These are phyloP conservation scores for Pteropus alecto DNA, from an alignment of 2,113 vertebrate genomes.

Conservation along the genomic window DNA sequence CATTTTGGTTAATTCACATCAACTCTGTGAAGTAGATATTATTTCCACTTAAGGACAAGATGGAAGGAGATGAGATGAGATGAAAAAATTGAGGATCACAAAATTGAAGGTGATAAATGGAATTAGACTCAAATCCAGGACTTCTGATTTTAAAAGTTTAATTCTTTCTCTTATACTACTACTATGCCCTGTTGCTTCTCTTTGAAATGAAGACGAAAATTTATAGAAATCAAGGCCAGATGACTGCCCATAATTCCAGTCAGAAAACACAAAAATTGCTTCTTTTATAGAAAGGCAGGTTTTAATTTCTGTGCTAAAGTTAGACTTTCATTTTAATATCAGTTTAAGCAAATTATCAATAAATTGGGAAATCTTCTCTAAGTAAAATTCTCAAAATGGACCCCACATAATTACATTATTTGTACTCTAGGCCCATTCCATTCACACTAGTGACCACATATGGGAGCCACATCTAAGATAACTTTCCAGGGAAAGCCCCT, in stretches of 20 bases:
- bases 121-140: not conserved
- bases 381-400: not conserved
- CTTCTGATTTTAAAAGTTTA: not conserved
- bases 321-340: not conserved
- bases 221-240: not conserved
- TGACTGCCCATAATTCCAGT: not conserved
- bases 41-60: not conserved
- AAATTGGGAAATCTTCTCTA: not conserved
- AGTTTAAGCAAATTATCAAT: constrained; percentile 1
- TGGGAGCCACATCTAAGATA: not conserved
- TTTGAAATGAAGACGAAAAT: not conserved
- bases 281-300: not conserved
- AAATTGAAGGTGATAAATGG: not conserved
- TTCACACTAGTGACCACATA: not conserved
- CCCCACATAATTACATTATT: not conserved
- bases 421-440: not conserved
- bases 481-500: not conserved
- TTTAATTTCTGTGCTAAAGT: not conserved
- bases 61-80: not conserved
- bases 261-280: not conserved
- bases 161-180: not conserved
- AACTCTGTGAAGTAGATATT: not conserved
- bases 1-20: not conserved
- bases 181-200: not conserved
- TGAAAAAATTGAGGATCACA: not conserved